Base-by-base conservation (phyloP, 2,797 vertebrate species). In the Manis javanica region DNA sequence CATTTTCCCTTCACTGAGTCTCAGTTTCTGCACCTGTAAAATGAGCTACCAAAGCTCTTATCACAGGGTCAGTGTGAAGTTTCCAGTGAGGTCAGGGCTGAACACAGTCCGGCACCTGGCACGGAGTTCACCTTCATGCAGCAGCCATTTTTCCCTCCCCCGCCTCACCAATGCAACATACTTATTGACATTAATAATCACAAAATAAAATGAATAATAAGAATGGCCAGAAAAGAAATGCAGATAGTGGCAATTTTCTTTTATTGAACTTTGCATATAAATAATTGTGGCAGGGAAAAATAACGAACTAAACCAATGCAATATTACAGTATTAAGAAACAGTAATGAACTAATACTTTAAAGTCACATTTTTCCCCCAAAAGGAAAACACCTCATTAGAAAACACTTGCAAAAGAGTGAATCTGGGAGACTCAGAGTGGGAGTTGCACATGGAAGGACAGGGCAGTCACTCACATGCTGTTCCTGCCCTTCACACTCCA, bases 391-490 rank as follows among this genome's bases (percentile, higher is more conserved):
- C 2, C 82, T 18, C 23, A 42, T 69, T 86, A 82, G 83, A 42
- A 61, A 37, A 63, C 29, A 39, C 21, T 53, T 21, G n/a, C 14
- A 26, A 5, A 31, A 46, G 64, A n/a, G 23, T 3, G 21, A 51
- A 59, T 11, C 87, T 1, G 1, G 9, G 69, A 15, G 39, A 37
- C 4, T 21, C 24, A 12, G 75, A 34, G 14, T 29, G 61, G 29
- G 88, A 64, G 23, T 34, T 24, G 51, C 7, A 0, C 10, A 0
- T 0, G 0, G 39, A 19, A 1, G 0, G 21, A 14, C 0, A 18
- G 39, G 5, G 0, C 21, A 57, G 78, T 4, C 34, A 1, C 11
- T 1, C 0, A 0, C 42, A 24, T 39, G 21, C 18, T 0, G 39
- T 1, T 7, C 14, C 46, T 53, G 64, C 15, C 26, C 16, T 29